Evolutionary conservation across 1,140 invertebrate species (phyloP).

Genomic region (Monomorium pharaonis): DNA sequence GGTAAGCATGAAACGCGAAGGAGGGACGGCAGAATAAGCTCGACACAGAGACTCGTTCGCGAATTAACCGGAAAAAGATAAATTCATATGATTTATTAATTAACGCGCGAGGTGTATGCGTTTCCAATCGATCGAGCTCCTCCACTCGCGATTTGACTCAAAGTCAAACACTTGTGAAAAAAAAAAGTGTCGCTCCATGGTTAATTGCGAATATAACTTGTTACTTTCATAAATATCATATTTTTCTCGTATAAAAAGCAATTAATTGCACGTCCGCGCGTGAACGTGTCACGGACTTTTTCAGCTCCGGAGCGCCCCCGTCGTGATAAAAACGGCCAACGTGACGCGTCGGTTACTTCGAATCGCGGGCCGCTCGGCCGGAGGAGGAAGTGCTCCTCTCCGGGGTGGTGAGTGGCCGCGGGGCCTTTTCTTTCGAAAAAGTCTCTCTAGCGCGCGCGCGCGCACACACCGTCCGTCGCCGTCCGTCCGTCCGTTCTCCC

Average conservation of each 20-base stretch:
- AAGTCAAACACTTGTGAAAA: not conserved
- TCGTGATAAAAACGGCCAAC: conserved; percentile 23
- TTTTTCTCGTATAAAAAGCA: not conserved
- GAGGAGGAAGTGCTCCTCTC: conserved; percentile 57
- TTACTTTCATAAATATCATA: not conserved
- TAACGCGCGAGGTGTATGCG: not conserved
- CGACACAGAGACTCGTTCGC: conserved; percentile 23
- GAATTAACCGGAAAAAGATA: conserved; percentile 27
- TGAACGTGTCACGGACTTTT: not conserved
- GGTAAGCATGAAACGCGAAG: conserved; percentile 41
- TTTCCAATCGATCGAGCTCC: conserved; percentile 22
- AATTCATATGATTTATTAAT: too few species aligned
- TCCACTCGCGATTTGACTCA: not conserved
- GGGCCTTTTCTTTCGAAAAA: conserved; percentile 66
- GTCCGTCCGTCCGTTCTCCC: conserved; percentile 36
- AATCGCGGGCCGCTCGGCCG: conserved; percentile 10
- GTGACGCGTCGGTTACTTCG: conserved; percentile 36
- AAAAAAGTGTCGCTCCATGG: too few species aligned
- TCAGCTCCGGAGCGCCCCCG: too few species aligned
- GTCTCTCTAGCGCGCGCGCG: conserved; percentile 38
- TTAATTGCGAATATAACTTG: not conserved
- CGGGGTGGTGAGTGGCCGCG: conserved; percentile 57
- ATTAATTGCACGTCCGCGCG: not conserved
- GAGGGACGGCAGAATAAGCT: conserved; percentile 25
- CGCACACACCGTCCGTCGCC: conserved; percentile 17